phyloP scores from a whole-genome alignment of 2,888 invertebrate species.

The Leptopilina myrica region DNA sequence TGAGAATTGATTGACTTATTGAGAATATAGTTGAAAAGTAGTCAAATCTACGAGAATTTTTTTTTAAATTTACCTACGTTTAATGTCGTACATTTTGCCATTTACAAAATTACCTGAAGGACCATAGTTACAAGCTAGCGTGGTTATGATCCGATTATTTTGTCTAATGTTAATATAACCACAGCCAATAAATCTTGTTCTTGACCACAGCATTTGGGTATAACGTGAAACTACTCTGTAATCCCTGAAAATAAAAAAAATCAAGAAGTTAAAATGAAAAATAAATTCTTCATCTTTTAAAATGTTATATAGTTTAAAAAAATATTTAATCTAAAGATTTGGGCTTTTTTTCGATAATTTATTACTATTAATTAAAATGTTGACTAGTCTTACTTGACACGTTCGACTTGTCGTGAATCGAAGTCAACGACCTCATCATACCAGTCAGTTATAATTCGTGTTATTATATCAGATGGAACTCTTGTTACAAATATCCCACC shows the following conservation, averaged over 20 bases:
- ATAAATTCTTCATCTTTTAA: too few species aligned
- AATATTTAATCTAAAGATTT: too few species aligned
- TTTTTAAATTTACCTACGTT: background rate
- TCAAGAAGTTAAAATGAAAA: too few species aligned
- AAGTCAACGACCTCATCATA: slow-evolving; percentile 52
- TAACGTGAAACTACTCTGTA: slow-evolving; percentile 66
- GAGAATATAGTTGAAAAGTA: too few species aligned
- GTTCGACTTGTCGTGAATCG: slow-evolving; percentile 40
- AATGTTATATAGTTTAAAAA: too few species aligned
- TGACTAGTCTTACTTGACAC: slow-evolving; percentile 42
- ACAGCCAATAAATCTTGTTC: slow-evolving; percentile 76
- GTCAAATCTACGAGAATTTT: too few species aligned
- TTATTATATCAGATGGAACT: background rate
- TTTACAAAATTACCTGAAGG: slow-evolving; percentile 49
- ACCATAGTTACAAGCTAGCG: slow-evolving; percentile 76
- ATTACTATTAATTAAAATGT: background rate
- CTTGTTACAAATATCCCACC: background rate
- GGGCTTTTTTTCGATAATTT: too few species aligned
- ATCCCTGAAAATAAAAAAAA: background rate
- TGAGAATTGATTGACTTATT: too few species aligned
- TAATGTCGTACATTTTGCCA: slow-evolving; percentile 45
- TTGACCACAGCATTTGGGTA: slow-evolving; percentile 78
- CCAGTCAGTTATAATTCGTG: slow-evolving; percentile 46
- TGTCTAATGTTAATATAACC: slow-evolving; percentile 73
- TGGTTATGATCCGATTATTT: slow-evolving; percentile 58